Evolutionary conservation across 2,797 vertebrate genomes (phyloP).

Genomic region (Parauchenoglanis ngamensis): DNA sequence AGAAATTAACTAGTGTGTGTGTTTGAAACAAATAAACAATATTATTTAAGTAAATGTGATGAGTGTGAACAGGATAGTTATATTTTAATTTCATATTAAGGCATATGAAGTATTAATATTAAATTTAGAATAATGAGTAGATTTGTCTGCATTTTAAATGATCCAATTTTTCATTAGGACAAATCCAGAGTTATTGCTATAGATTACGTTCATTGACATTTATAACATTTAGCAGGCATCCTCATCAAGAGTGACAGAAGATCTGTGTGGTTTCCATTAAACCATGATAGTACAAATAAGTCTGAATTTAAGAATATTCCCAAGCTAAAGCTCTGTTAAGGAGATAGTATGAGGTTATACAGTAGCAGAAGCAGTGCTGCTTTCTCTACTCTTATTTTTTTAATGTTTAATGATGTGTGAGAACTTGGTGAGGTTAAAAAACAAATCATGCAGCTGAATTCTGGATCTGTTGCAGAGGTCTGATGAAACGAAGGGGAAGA

Average conservation of each 20-base stretch:
- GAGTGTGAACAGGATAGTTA: no score
- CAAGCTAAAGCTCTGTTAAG: background rate
- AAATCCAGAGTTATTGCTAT: background rate
- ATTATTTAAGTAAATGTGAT: background rate
- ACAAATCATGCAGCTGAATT: background rate
- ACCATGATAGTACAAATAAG: background rate
- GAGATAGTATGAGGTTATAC: background rate
- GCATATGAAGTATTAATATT: no score
- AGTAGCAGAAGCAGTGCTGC: background rate
- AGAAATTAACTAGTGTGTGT: background rate
- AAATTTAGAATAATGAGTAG: background rate
- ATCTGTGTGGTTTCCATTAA: background rate
- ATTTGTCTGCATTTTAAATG: background rate
- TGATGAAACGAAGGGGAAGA: background rate
- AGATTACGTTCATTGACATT: background rate
- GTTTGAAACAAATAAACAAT: background rate
- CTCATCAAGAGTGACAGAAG: background rate
- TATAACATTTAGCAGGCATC: background rate
- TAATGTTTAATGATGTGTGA: background rate
- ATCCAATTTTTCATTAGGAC: background rate
- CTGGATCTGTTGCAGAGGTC: slow-evolving; percentile 56
- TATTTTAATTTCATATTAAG: no score
- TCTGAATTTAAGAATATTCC: background rate
- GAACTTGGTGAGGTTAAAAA: background rate
- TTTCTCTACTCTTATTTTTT: background rate